Evolutionary conservation across 23 tunicate genomes (phyloP), one percentile per base, ranked within the genome.

Genomic region (Styela plicata): DNA sequence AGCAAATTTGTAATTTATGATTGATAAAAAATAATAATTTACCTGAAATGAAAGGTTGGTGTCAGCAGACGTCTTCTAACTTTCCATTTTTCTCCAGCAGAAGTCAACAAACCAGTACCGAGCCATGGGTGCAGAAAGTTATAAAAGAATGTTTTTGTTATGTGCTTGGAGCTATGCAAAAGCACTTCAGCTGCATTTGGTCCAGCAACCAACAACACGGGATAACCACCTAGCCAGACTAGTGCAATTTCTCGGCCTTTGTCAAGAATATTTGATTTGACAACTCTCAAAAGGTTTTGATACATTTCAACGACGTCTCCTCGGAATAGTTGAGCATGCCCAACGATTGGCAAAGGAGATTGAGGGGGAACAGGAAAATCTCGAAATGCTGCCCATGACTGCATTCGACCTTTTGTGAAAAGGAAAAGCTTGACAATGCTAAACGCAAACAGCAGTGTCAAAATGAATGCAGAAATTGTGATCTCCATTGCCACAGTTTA

Each of bases 11-110:
- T n/a, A n/a, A n/a, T n/a, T n/a, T n/a, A n/a, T n/a, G n/a, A n/a
- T n/a, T n/a, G n/a, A n/a, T n/a, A n/a, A n/a, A n/a, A n/a, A 44
- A 5, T 44, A 27, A 36, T 3, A 33, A 71, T 36, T 31, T 17
- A 76, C 80, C 80, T 85, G 74, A 91, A 91, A 85, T 96, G 99
- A 85, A 96, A 96, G 2, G 94, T 79, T 7, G 99, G 99, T 17
- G 99, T 96, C 20, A 96, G 64, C 5, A 96, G 86, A 31, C 94
- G 69, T 33, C 99, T 74, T 68, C 99, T 53, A 24, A 79, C 82
- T 71, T 91, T 78, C 99, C 99, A 96, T 63, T 96, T 96, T 25
- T 84, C 85, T 25, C 99, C 99, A 1, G 53, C 24, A 1, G 98
- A 81, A 23, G 93, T 93, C 3, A 93, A 63, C 63, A 93, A 69